Conservation (phyloP, 2,797 vertebrate species). For the Ceryle rudis region DNA sequence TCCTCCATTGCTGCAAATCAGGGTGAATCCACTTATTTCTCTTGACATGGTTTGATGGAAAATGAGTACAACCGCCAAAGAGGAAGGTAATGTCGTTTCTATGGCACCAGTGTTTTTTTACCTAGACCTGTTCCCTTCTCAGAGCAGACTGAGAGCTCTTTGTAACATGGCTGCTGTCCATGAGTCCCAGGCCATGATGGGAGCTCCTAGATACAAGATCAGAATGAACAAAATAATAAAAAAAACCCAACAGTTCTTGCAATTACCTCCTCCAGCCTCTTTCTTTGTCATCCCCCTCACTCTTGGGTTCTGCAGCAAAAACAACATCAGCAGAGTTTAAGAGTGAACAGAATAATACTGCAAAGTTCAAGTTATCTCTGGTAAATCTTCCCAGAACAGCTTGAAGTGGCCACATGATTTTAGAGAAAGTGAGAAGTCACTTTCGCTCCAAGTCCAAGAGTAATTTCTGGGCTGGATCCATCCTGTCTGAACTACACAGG, state of each 20-base stretch:
- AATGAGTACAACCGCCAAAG: not conserved
- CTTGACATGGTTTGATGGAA: not conserved
- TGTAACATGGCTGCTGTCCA: not conserved
- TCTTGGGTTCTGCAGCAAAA: not conserved
- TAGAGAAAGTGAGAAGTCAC: not conserved
- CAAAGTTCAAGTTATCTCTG: not conserved
- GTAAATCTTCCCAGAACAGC: not conserved
- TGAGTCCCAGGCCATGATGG: not conserved
- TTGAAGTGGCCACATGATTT: not conserved
- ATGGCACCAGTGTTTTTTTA: not conserved
- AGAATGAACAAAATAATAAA: not conserved
- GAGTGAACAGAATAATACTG: not conserved
- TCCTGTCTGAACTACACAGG: not conserved
- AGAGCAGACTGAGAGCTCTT: not conserved
- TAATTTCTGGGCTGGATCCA: not conserved
- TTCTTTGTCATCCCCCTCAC: not conserved
- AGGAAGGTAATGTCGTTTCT: not conserved
- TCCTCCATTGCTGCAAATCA: not conserved
- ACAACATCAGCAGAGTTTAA: not conserved
- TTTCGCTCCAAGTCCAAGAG: not conserved
- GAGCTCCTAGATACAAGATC: not conserved
- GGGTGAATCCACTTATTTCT: not conserved
- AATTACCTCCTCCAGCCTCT: not conserved
- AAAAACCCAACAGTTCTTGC: not conserved
- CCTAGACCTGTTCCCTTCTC: not conserved